These are phyloP conservation scores for Hydrolagus colliei DNA, from an alignment of 2,797 vertebrate genomes.

Conservation along the genomic window DNA sequence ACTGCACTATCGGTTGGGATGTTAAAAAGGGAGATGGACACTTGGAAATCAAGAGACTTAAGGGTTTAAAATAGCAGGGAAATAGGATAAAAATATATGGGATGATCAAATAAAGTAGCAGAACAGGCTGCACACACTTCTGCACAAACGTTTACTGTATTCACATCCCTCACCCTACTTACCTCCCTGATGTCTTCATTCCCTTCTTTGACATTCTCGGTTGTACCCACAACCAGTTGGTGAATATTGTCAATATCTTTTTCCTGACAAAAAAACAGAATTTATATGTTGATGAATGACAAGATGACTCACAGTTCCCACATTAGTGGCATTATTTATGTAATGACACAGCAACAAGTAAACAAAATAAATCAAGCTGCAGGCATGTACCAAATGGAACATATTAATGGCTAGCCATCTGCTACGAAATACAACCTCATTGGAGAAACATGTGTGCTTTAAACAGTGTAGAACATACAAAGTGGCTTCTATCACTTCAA, in stretches of 20 bases:
- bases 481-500: no score
- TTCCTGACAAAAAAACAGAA: slow-evolving; percentile 62
- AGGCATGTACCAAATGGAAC: not conserved
- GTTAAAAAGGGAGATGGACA: no score
- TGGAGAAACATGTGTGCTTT: not conserved
- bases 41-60: no score
- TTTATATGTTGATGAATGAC: not conserved
- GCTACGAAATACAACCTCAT: not conserved
- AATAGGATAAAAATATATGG: no score
- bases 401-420: not conserved
- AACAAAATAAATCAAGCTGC: not conserved
- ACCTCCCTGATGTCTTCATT: slow-evolving; percentile 98
- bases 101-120: no score
- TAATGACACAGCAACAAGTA: not conserved
- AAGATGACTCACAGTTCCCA: not conserved
- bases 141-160: no score
- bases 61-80: no score
- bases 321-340: no score
- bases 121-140: no score
- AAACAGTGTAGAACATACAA: not conserved
- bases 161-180: slow-evolving; percentile 8
- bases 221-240: slow-evolving; percentile 90
- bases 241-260: slow-evolving; percentile 88
- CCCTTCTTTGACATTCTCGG: slow-evolving; percentile 95
- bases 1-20: no score